These are phyloP conservation scores for Ooceraea biroi DNA, from an alignment of 1,140 invertebrate species.

Conservation along the genomic window DNA sequence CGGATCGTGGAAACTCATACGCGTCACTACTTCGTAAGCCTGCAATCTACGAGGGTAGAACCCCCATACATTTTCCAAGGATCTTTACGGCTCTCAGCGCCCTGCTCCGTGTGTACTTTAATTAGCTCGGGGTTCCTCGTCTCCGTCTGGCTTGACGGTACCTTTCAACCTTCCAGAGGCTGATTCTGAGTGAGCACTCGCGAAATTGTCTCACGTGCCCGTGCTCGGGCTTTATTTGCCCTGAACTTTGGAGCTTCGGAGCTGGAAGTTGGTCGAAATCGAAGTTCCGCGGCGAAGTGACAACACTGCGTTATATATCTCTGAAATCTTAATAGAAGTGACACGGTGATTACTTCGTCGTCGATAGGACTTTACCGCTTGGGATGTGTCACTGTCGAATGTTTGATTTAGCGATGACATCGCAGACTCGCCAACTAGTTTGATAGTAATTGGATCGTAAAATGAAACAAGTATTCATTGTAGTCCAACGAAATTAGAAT, in stretches of 20 bases:
- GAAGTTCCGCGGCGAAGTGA: slow-evolving; percentile 54
- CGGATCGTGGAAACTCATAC: slow-evolving; percentile 53
- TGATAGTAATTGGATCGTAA: slow-evolving; percentile 41
- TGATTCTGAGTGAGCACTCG: slow-evolving; percentile 42
- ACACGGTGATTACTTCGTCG: slow-evolving; percentile 53
- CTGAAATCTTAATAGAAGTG: slow-evolving; percentile 69
- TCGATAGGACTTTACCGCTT: slow-evolving; percentile 31
- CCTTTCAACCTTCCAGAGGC: slow-evolving; percentile 40
- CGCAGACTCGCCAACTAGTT: not conserved
- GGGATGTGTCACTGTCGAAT: slow-evolving; percentile 40
- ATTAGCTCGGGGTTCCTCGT: slow-evolving; percentile 67
- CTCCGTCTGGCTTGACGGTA: slow-evolving; percentile 52
- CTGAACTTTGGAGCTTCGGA: slow-evolving; percentile 64
- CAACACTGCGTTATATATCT: slow-evolving; percentile 55
- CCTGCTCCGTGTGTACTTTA: slow-evolving; percentile 58
- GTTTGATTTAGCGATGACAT: slow-evolving; percentile 44
- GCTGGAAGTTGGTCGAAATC: slow-evolving; percentile 51
- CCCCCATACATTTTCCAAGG: slow-evolving; percentile 51
- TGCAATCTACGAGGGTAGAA: slow-evolving; percentile 58
- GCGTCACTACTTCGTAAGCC: slow-evolving; percentile 46
- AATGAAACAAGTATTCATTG: not conserved
- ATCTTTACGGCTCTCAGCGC: slow-evolving; percentile 53
- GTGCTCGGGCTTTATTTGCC: slow-evolving; percentile 65
- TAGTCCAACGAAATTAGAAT: slow-evolving; percentile 11
- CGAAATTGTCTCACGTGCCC: slow-evolving; percentile 72